Percentiles rank a stretch among this genome's conserved stretches.
Evolutionary conservation across 2,797 vertebrate genomes (phyloP).

Genomic region (Alfaro cultratus): DNA sequence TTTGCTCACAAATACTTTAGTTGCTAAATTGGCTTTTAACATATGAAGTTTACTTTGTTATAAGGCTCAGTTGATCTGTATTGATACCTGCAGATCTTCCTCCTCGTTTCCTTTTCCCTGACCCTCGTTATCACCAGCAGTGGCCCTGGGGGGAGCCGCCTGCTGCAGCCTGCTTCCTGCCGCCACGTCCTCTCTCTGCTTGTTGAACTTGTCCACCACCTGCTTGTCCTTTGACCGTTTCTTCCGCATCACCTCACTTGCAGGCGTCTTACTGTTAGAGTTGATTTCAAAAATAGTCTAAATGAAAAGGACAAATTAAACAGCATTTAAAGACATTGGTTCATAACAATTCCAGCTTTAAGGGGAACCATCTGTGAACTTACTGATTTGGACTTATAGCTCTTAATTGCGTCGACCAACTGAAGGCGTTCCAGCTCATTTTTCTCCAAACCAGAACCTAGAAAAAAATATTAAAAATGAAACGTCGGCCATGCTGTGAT

Average conservation of each 20-base stretch:
- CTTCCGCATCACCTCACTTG: constrained; percentile 89
- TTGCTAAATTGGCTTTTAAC: neutral
- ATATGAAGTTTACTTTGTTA: neutral
- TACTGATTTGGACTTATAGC: constrained; percentile 90
- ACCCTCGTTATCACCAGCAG: neutral
- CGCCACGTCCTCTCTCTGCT: constrained; percentile 71
- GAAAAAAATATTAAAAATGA: neutral
- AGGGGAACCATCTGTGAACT: constrained; percentile 56
- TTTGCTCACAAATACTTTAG: neutral
- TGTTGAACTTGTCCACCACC: constrained; percentile 86
- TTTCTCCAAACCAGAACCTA: constrained; percentile 86
- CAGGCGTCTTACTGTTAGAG: constrained; percentile 84
- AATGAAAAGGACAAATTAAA: fast-evolving
- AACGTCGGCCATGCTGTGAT: neutral
- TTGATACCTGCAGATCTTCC: constrained; percentile 64
- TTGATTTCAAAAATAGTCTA: constrained; percentile 99
- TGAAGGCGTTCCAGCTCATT: constrained; percentile 88
- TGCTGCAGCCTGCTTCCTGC: constrained; percentile 52
- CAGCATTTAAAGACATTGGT: neutral
- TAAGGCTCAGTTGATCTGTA: neutral
- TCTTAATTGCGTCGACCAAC: constrained; percentile 90
- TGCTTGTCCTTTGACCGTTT: constrained; percentile 85
- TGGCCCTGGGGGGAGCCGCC: neutral
- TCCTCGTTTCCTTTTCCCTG: constrained; percentile 26
- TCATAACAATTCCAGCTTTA: neutral